phyloP scores from a whole-genome alignment of 2,113 vertebrate genomes.

The Origma solitaria region DNA sequence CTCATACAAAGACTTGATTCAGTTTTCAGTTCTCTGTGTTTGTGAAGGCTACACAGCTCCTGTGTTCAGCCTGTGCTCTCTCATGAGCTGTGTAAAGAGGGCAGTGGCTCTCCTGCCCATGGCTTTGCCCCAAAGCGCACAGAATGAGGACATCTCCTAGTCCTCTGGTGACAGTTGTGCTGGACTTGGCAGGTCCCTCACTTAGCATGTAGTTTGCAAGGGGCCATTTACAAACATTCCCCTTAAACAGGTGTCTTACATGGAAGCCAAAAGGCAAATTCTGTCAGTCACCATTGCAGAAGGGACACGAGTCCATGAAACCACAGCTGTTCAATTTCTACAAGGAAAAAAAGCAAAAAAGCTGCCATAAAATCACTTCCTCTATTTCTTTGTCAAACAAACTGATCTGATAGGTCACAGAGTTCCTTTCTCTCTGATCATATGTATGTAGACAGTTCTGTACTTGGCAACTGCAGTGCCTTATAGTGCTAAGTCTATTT shows the following conservation, averaged over 20 bases:
- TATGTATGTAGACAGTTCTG: not conserved
- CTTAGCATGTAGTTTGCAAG: not conserved
- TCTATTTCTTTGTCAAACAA: not conserved
- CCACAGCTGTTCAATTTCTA: not conserved
- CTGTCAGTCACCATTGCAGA: not conserved
- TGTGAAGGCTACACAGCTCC: accelerated
- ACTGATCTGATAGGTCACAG: not conserved
- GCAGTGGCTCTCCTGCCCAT: not conserved
- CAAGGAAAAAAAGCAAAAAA: not conserved
- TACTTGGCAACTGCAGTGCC: not conserved
- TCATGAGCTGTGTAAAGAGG: not conserved
- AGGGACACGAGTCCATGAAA: not conserved
- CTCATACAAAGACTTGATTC: not conserved
- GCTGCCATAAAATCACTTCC: not conserved
- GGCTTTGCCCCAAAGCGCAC: not conserved
- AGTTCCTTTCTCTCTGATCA: not conserved
- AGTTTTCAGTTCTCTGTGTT: not conserved
- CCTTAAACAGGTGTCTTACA: not conserved
- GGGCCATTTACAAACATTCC: not conserved
- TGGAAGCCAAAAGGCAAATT: not conserved
- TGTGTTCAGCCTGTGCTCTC: not conserved
- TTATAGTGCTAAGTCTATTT: not conserved
- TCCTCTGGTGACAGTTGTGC: not conserved
- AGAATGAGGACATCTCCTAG: not conserved
- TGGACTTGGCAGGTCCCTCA: not conserved